Evolutionary conservation across 1,140 invertebrate genomes (phyloP).

Genomic region (Ctenoplectra terminalis): DNA sequence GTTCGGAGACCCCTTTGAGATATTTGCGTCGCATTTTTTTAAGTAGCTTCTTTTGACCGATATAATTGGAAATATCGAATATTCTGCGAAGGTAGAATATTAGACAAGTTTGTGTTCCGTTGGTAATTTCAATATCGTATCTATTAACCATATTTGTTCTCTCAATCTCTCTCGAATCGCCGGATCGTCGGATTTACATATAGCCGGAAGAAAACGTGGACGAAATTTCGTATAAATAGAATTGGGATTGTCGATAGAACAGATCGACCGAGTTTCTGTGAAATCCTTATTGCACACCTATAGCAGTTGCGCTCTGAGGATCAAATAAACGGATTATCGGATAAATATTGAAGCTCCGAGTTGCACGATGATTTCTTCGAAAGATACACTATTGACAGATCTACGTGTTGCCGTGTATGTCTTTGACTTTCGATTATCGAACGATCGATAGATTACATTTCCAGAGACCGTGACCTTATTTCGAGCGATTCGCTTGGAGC

Average conservation of each 20-base stretch:
- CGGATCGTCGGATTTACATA: not conserved
- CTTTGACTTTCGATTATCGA: not conserved
- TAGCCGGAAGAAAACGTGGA: not conserved
- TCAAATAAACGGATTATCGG: constrained; percentile 1
- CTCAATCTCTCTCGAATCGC: too few relatives aligned
- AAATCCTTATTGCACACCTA: not conserved
- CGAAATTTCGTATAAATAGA: not conserved
- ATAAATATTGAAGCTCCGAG: constrained; percentile 4
- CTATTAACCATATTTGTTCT: too few relatives aligned
- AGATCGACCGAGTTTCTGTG: not conserved
- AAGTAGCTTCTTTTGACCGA: too few relatives aligned
- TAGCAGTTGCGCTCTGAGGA: not conserved
- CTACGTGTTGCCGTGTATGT: not conserved
- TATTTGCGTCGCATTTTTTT: too few relatives aligned
- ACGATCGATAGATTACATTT: too few relatives aligned
- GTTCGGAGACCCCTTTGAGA: too few relatives aligned
- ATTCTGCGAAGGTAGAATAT: too few relatives aligned
- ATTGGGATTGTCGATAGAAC: not conserved
- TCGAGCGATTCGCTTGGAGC: too few relatives aligned
- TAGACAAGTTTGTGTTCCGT: too few relatives aligned
- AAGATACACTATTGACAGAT: not conserved
- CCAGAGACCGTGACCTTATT: too few relatives aligned
- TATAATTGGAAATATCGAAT: too few relatives aligned
- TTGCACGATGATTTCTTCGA: not conserved
- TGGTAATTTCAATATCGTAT: too few relatives aligned